Conservation (phyloP, 2,797 vertebrate species). For the Antrozous pallidus region DNA sequence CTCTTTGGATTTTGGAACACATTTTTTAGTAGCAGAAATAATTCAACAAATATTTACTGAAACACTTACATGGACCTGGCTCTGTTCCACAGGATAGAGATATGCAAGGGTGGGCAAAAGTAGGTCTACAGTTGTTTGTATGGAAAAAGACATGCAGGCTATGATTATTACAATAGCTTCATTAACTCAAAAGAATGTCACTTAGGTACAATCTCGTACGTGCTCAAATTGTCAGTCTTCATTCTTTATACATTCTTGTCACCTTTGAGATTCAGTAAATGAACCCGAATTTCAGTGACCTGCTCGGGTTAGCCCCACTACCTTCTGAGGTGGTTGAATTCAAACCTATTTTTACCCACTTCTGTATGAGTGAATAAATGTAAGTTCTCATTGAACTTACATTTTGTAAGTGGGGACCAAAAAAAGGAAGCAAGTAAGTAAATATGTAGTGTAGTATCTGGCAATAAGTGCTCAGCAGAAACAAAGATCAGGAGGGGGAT, state of each 20-base stretch:
- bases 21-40: not conserved
- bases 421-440: not conserved
- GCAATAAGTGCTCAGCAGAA: not conserved
- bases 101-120: not conserved
- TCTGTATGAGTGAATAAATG: not conserved
- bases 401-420: not conserved
- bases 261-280: not conserved
- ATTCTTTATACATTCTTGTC: no score
- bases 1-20: not conserved
- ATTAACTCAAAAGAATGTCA: not conserved
- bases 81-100: not conserved
- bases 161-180: not conserved
- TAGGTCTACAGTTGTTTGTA: not conserved
- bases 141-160: not conserved
- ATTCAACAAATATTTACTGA: not conserved
- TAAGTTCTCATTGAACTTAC: not conserved
- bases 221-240: not conserved
- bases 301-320: not conserved
- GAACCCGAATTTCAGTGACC: not conserved
- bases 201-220: no score
- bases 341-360: not conserved
- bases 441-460: not conserved
- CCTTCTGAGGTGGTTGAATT: not conserved
- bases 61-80: not conserved
- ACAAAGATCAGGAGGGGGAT: not conserved